phyloP scores from a whole-genome alignment of 2,888 invertebrate genomes.

The Timema cristinae region DNA sequence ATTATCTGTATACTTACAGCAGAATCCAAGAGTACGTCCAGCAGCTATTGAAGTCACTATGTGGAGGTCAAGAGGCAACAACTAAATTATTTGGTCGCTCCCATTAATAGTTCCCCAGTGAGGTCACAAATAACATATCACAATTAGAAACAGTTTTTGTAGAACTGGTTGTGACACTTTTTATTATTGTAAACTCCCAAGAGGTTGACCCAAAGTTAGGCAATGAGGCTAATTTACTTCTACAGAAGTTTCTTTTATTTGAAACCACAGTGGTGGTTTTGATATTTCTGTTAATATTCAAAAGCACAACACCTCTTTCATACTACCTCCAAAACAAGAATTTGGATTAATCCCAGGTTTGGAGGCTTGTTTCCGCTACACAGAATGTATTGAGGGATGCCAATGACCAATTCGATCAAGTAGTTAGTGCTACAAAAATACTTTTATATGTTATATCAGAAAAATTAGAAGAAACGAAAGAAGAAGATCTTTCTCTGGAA shows the following conservation, averaged over 20 bases:
- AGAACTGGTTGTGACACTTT: background rate
- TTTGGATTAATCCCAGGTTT: background rate
- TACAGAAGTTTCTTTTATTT: constrained; percentile 1
- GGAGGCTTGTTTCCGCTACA: constrained; percentile 5
- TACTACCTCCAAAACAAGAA: background rate
- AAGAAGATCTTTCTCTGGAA: too few species aligned
- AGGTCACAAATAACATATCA: background rate
- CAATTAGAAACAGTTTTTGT: background rate
- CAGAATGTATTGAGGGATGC: background rate
- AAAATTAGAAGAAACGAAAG: background rate
- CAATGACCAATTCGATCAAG: background rate
- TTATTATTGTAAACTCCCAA: background rate
- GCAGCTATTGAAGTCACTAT: background rate
- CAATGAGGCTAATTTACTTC: background rate
- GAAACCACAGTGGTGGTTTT: background rate
- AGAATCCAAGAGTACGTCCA: constrained; percentile 10
- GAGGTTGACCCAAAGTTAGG: background rate
- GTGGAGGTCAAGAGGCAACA: constrained; percentile 3
- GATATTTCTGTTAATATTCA: background rate
- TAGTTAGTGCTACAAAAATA: background rate
- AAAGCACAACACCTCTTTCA: background rate
- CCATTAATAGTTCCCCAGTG: background rate
- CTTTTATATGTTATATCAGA: background rate
- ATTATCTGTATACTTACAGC: constrained; percentile 6
- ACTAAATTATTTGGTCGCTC: background rate